Evolutionary conservation across 2,797 vertebrate species (phyloP).

Genomic region (Halcyon badia): DNA sequence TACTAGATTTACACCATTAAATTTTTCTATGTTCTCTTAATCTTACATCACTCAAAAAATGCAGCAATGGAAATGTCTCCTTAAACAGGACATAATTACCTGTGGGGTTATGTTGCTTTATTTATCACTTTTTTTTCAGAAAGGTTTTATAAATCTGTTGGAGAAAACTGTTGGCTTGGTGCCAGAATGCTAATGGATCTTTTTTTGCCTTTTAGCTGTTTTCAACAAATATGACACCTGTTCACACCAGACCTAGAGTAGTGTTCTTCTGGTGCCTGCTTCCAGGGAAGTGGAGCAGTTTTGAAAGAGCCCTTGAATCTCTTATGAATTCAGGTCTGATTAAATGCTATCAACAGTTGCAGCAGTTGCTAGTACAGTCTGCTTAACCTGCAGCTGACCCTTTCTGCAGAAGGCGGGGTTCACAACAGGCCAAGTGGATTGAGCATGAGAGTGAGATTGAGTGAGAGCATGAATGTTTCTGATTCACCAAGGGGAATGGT

Average conservation of each 20-base stretch:
- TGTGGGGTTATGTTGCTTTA: not conserved
- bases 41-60: not conserved
- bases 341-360: not conserved
- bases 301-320: not conserved
- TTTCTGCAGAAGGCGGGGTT: not conserved
- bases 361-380: not conserved
- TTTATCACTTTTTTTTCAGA: not conserved
- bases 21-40: not conserved
- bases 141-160: not conserved
- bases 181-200: not conserved
- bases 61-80: not conserved
- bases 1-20: not conserved
- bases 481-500: not conserved
- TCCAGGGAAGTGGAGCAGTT: not conserved
- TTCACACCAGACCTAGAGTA: not conserved
- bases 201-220: conserved; percentile 10
- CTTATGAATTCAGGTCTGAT: not conserved
- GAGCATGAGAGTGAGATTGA: too few species aligned
- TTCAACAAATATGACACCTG: not conserved
- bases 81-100: not conserved
- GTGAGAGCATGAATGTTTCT: not conserved
- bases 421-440: not conserved
- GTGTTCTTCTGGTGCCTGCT: not conserved
- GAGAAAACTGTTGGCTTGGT: not conserved
- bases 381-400: not conserved